These are phyloP conservation scores for Lepidurus arcticus DNA, from an alignment of 1,140 invertebrate species.

Conservation along the genomic window DNA sequence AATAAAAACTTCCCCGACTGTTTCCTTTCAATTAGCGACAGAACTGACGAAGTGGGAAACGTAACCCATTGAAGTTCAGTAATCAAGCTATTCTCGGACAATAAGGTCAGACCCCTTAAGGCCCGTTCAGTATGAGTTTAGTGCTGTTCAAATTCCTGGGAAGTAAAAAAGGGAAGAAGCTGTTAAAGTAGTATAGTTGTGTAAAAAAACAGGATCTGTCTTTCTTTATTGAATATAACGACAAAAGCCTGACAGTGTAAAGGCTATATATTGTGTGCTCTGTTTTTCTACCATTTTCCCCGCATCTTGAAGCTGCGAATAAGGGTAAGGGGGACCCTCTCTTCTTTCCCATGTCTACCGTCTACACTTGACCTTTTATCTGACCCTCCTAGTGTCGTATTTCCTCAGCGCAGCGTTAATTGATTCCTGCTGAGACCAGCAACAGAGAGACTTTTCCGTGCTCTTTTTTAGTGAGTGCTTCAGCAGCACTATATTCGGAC, in stretches of 20 bases:
- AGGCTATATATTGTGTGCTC: neutral
- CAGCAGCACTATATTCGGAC: neutral
- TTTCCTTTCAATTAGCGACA: neutral
- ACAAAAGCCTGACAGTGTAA: neutral
- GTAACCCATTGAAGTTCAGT: neutral
- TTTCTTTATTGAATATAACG: neutral
- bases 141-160: neutral
- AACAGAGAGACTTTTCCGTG: neutral
- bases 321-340: neutral
- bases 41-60: neutral
- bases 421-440: constrained; percentile 20
- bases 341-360: neutral
- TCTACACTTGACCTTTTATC: constrained; percentile 19
- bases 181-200: no score
- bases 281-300: neutral
- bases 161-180: neutral
- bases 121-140: neutral
- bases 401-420: constrained; percentile 18
- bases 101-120: neutral
- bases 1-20: neutral
- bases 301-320: neutral
- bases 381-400: neutral
- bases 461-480: constrained; percentile 1
- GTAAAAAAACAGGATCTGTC: neutral
- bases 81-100: neutral